Base-by-base conservation (phyloP, 2,113 vertebrate genomes). In the Labeo catla region DNA sequence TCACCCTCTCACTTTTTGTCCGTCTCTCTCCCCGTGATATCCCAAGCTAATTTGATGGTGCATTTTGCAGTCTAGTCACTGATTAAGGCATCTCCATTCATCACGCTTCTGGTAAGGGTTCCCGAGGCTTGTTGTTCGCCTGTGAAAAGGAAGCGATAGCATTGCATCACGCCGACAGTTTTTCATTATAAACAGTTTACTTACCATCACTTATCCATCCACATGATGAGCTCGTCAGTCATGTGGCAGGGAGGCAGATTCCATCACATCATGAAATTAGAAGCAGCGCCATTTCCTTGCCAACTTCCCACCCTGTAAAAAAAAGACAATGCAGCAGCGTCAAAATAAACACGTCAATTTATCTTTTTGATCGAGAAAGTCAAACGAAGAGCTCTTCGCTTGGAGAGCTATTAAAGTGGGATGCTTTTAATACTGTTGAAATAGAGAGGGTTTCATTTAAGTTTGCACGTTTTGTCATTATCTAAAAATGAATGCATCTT, bases 171-270 rank as follows among this genome's bases (percentile, higher is more conserved):
- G 68, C 87, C 68, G 88, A 90, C 87, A 87, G 90, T 87, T 47
- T 8, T 45, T 86, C 50, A 88, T 92, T 93, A 91, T 91, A 83
- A 87, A 66, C 89, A 77, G 82, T 89, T 92, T 90, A 89, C 76
- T 86, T 88, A 70, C 85, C 83, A 86, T 91, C 91, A 88, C 84
- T 89, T 88, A 91, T 90, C 91, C 86, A 78, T 91, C 89, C 84
- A 34, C 76, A 76, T 90, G 90, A 91, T 76, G 86, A 92, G 89
- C 81, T 89, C 89, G 82, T 91, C 90, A 85, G 87, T 92, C 89
- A 87, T 68, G 81, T 19, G 45, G 15, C 47, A 36, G 63, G 49
- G 63, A 59, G 81, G 65, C 88, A 88, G 87, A 92, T 91, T 61
- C 45, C 87, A 89, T 93, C 88, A 91, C 79, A 91, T 87, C 52